Conservation (phyloP, 2,113 vertebrate genomes). For the Hypomesus transpacificus region DNA sequence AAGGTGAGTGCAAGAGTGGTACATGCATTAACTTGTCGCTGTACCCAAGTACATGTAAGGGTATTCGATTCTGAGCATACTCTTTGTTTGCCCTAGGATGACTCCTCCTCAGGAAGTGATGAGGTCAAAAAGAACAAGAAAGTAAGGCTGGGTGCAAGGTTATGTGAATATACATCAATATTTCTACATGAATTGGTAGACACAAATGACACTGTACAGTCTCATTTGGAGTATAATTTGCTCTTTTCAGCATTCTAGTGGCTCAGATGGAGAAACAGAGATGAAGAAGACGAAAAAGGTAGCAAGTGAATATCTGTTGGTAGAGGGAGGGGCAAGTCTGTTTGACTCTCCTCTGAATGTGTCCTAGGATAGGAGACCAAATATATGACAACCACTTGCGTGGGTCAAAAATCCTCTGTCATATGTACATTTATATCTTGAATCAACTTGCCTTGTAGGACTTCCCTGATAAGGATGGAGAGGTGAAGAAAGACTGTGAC, state of each 20-base stretch:
- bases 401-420: not conserved
- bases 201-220: not conserved
- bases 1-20: not conserved
- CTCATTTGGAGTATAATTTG: not conserved
- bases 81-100: not conserved
- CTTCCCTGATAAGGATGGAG: not conserved
- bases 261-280: not conserved
- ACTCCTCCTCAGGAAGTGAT: not conserved
- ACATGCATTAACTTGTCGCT: too few species aligned
- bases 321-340: too few species aligned
- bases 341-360: not conserved
- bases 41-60: too few species aligned
- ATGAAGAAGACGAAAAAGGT: constrained; percentile 5
- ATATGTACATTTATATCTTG: not conserved
- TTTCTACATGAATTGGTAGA: not conserved
- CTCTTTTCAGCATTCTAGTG: not conserved
- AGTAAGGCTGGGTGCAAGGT: not conserved
- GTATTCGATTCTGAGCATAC: not conserved
- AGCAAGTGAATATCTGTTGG: not conserved
- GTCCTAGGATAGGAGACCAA: not conserved
- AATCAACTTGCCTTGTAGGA: not conserved
- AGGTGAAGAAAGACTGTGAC: not conserved
- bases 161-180: too few species aligned
- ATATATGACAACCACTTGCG: not conserved
- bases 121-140: constrained; percentile 7